Evolutionary conservation across 2,113 vertebrate genomes (phyloP).

Genomic region (Chaenogobius annularis): DNA sequence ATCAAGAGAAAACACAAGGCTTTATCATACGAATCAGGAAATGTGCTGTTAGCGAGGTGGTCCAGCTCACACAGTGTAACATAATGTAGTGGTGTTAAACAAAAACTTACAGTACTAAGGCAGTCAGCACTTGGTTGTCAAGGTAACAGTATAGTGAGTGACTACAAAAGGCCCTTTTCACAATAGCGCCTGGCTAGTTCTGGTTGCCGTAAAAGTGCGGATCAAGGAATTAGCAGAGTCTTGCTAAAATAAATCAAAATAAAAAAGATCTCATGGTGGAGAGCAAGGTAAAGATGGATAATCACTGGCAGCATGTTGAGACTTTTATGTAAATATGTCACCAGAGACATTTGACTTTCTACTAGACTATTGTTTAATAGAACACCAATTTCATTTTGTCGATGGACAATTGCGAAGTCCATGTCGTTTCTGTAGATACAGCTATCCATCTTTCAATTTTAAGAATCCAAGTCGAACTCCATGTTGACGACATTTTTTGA

Average conservation of each 20-base stretch:
- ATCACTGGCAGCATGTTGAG: too few relatives aligned
- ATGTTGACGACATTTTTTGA: not conserved
- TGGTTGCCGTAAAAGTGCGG: not conserved
- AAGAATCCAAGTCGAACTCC: not conserved
- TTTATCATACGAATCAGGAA: slow-evolving; percentile 56
- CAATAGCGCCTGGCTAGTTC: not conserved
- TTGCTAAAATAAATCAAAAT: not conserved
- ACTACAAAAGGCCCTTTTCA: not conserved
- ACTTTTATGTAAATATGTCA: too few relatives aligned
- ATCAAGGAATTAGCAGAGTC: not conserved
- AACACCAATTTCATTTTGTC: not conserved
- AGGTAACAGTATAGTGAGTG: not conserved
- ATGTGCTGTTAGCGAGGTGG: not conserved
- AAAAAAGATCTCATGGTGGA: too few relatives aligned
- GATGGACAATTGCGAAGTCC: not conserved
- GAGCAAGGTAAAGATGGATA: too few relatives aligned
- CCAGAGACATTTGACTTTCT: too few relatives aligned
- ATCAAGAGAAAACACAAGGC: slow-evolving; percentile 56
- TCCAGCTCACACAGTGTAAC: slow-evolving; percentile 18
- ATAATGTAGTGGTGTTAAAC: not conserved
- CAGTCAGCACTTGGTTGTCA: not conserved
- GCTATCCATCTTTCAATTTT: not conserved
- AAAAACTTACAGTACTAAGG: not conserved
- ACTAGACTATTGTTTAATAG: too few relatives aligned
- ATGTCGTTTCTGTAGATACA: not conserved